phyloP scores from a whole-genome alignment of 2,888 invertebrate species.

The Morpho helenor region DNA sequence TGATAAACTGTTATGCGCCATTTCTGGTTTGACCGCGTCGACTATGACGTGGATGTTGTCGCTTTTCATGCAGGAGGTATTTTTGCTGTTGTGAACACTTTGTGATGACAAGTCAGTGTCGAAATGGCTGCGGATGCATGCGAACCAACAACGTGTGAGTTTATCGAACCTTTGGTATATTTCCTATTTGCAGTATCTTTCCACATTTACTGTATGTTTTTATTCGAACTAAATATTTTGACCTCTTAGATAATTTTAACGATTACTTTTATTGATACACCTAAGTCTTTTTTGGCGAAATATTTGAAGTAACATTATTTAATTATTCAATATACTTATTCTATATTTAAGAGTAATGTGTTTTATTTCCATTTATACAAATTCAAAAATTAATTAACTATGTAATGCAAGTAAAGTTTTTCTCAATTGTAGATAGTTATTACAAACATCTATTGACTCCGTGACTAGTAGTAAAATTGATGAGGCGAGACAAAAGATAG shows the following conservation, averaged over 20 bases:
- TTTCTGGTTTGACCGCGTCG: slow-evolving; percentile 54
- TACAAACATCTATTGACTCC: too few species aligned
- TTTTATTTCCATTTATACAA: slow-evolving; percentile 48
- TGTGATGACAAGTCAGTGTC: slow-evolving; percentile 58
- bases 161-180: slow-evolving; percentile 40
- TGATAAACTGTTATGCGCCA: slow-evolving; percentile 75
- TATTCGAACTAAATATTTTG: slow-evolving; percentile 68
- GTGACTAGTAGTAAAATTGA: too few species aligned
- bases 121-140: slow-evolving; percentile 37
- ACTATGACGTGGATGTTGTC: slow-evolving; percentile 39
- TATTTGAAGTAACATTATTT: slow-evolving; percentile 79
- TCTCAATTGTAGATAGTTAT: too few species aligned
- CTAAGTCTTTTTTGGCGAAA: slow-evolving; percentile 76
- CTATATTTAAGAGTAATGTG: slow-evolving; percentile 66
- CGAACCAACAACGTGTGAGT: slow-evolving; percentile 38
- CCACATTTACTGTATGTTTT: slow-evolving; percentile 53
- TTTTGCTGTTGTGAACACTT: slow-evolving; percentile 43
- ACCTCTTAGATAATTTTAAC: slow-evolving; percentile 68
- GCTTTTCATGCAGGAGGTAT: slow-evolving; percentile 40
- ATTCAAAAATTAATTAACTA: too few species aligned
- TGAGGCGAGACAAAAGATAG: too few species aligned
- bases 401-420: too few species aligned
- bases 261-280: slow-evolving; percentile 75
- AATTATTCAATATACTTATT: slow-evolving; percentile 80
- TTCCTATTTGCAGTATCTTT: slow-evolving; percentile 52